Evolutionary conservation across 2,113 vertebrate species (phyloP), one percentile per base, ranked within the genome.

Genomic region (Psettodes erumei): DNA sequence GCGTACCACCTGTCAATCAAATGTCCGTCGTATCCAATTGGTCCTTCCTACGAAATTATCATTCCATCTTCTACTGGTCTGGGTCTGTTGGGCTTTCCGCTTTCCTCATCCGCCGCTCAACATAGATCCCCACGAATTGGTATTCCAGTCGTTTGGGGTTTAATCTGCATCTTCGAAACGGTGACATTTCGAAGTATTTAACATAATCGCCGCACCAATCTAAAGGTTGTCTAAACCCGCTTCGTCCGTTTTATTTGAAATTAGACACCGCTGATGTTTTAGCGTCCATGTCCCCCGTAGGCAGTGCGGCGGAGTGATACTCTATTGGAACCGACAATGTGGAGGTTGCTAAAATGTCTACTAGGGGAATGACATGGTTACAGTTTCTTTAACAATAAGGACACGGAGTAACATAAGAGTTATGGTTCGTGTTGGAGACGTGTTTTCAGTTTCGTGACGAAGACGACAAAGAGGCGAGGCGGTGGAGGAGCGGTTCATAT

Each of bases 301-400:
- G 71, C 78, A 73, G 91, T 61, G 50, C 43, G 21, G 94, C 94
- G 94, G 93, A 95, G 87, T 75, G 88, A 95, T 95, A 94, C 76
- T 30, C 19, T 21, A 62, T 51, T 85, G 89, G 89, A 88, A 86
- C 85, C 92, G 92, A 95, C 94, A 94, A 94, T 95, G 93, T 95
- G 93, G 92, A 95, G 92, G 94, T 81, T 94, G 93, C 87, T 92
- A 94, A 94, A 91, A 95, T 94, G 94, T 95, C 94, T 93, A 92
- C 94, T 92, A 87, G 83, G 91, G 91, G 88, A 93, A 93, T 93
- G 92, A 95, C 89, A 93, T 90, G 86, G 83, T 92, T 84, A 88
- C 82, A 88, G 75, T 91, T 90, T 89, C 85, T 90, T 71, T 77
- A 71, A 83, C 67, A 35, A 42, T 48, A 86, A 88, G 68, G 81